These are phyloP conservation scores for Hippocampus kuda DNA, from an alignment of 2,797 vertebrate genomes.

Conservation along the genomic window DNA sequence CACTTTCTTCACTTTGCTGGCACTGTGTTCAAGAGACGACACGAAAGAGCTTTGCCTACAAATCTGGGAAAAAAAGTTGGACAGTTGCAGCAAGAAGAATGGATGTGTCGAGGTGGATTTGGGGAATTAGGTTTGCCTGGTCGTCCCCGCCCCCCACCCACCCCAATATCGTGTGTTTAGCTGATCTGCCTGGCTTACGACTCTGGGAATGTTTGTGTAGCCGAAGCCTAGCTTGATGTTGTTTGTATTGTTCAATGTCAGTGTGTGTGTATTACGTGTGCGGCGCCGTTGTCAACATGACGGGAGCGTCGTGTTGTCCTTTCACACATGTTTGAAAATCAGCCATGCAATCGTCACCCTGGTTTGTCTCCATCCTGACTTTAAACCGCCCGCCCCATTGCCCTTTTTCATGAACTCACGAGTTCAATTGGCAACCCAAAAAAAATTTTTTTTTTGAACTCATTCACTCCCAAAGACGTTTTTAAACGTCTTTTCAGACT, in stretches of 20 bases:
- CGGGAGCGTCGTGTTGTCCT: conserved; percentile 29
- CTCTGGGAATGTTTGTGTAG: conserved; percentile 65
- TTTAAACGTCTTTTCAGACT: too few relatives aligned
- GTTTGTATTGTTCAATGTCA: conserved; percentile 60
- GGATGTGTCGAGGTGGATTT: conserved; percentile 27
- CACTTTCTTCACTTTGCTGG: neutral
- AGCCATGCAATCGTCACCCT: conserved; percentile 19
- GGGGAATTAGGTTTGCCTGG: conserved; percentile 17
- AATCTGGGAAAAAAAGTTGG: conserved; percentile 5
- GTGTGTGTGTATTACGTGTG: conserved; percentile 13
- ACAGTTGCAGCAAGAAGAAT: conserved; percentile 14
- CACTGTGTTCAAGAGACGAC: neutral
- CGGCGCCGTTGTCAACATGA: conserved; percentile 39
- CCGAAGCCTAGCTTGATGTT: conserved; percentile 45
- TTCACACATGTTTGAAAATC: conserved; percentile 25
- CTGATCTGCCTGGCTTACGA: conserved; percentile 42
- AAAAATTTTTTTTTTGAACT: too few relatives aligned
- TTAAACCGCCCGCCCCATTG: neutral
- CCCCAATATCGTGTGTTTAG: conserved; percentile 41
- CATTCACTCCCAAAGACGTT: too few relatives aligned
- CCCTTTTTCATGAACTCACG: conserved; percentile 18
- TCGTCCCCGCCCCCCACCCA: conserved; percentile 9
- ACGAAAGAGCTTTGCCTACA: neutral
- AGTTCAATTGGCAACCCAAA: conserved; percentile 8
- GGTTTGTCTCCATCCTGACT: conserved; percentile 29